These are phyloP conservation scores for Neotoma lepida DNA, from an alignment of 2,113 vertebrate species.

Conservation along the genomic window DNA sequence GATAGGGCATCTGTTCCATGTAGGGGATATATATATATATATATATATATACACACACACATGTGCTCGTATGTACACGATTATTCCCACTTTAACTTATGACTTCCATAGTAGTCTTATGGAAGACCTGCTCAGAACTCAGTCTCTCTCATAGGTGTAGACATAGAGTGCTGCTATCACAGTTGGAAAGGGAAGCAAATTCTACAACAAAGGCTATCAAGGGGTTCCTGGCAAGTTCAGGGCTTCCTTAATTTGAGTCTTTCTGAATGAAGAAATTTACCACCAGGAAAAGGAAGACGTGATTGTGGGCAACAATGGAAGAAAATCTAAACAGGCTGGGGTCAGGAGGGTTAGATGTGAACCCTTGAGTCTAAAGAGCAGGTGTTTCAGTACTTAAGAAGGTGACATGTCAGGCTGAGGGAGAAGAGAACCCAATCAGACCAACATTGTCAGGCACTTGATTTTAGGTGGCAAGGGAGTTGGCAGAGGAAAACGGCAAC, in stretches of 20 bases:
- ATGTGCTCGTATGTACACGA: neutral
- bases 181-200: neutral
- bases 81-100: neutral
- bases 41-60: too few species aligned
- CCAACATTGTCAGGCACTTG: neutral
- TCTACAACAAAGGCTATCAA: neutral
- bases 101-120: neutral
- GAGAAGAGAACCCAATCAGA: neutral
- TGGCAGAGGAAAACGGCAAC: neutral
- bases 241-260: neutral
- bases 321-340: neutral
- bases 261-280: neutral
- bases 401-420: neutral
- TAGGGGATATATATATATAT: neutral
- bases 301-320: neutral
- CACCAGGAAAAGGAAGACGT: neutral
- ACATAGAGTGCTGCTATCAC: neutral
- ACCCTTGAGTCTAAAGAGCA: neutral
- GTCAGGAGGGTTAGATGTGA: neutral
- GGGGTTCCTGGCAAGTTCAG: neutral
- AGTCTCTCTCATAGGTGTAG: neutral
- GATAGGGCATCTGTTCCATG: neutral
- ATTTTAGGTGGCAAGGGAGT: neutral
- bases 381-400: conserved; percentile 10
- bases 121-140: neutral